phyloP scores from a whole-genome alignment of 2,797 vertebrate species.

The Phoebastria nigripes region DNA sequence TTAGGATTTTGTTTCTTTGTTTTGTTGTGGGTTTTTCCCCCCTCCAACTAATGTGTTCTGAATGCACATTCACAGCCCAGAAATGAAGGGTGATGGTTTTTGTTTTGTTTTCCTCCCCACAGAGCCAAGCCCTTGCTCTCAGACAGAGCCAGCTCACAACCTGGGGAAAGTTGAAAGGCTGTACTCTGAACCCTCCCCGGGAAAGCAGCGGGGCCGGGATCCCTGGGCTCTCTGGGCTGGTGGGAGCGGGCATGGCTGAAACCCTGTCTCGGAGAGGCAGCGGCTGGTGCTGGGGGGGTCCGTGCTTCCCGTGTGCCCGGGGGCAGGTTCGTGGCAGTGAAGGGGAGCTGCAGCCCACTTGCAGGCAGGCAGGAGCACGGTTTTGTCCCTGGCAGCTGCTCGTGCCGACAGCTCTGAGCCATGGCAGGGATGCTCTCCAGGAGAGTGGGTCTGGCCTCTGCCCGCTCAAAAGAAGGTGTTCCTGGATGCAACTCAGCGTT shows the following conservation, averaged over 20 bases:
- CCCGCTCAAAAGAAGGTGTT: background rate
- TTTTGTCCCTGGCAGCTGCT: background rate
- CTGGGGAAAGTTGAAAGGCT: background rate
- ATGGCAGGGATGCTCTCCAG: background rate
- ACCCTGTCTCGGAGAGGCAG: background rate
- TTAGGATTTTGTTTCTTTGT: background rate
- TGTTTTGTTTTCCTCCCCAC: too few relatives aligned
- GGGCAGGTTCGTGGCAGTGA: background rate
- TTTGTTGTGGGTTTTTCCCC: background rate
- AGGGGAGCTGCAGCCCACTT: background rate
- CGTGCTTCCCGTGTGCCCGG: background rate
- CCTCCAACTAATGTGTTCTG: background rate
- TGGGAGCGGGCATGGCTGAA: background rate
- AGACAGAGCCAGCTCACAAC: background rate
- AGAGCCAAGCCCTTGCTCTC: background rate
- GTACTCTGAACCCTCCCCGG: too few relatives aligned
- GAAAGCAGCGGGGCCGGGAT: background rate
- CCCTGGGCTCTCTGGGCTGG: background rate
- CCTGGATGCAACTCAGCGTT: background rate
- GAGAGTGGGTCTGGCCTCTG: background rate
- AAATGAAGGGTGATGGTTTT: background rate
- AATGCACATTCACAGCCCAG: background rate
- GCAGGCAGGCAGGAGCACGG: background rate
- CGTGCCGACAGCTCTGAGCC: background rate
- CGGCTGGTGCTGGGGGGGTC: background rate